These are phyloP conservation scores for Ptiloglossa arizonensis DNA, from an alignment of 1,140 invertebrate genomes.

Conservation along the genomic window DNA sequence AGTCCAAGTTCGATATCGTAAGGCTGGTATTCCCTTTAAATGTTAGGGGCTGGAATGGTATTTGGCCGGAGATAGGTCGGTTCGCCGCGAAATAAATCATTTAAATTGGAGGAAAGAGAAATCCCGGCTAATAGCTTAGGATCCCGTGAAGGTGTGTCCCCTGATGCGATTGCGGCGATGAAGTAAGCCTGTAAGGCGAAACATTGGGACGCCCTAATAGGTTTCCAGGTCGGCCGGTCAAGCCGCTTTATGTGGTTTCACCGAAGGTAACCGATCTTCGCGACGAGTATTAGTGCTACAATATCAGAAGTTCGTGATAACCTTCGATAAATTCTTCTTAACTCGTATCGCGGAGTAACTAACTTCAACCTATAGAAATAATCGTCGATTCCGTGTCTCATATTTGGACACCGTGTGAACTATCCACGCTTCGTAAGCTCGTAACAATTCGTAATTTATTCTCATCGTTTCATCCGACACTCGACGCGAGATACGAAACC, in stretches of 20 bases:
- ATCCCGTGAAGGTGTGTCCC: constrained; percentile 42
- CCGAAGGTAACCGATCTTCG: constrained; percentile 35
- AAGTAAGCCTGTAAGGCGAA: constrained; percentile 69
- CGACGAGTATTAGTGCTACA: constrained; percentile 36
- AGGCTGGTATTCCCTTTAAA: constrained; percentile 10
- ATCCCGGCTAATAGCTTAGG: constrained; percentile 62
- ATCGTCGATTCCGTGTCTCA: too few relatives aligned
- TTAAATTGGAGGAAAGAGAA: constrained; percentile 67
- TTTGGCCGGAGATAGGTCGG: constrained; percentile 46
- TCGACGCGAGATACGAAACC: too few relatives aligned
- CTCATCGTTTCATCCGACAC: too few relatives aligned
- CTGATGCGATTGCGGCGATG: constrained; percentile 67
- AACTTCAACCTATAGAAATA: background rate
- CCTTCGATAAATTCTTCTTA: constrained; percentile 46
- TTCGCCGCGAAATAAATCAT: constrained; percentile 62
- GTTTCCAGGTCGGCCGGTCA: constrained; percentile 58
- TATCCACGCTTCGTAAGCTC: too few relatives aligned
- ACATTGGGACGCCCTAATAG: constrained; percentile 63
- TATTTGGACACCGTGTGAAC: too few relatives aligned
- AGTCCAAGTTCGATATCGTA: too few relatives aligned
- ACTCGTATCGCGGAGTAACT: constrained; percentile 16
- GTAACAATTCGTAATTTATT: too few relatives aligned
- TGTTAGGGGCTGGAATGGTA: constrained; percentile 31
- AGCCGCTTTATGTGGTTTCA: constrained; percentile 53
- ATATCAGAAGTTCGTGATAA: constrained; percentile 41